Conservation (phyloP, 2,113 vertebrate genomes). For the Anolis carolinensis region DNA sequence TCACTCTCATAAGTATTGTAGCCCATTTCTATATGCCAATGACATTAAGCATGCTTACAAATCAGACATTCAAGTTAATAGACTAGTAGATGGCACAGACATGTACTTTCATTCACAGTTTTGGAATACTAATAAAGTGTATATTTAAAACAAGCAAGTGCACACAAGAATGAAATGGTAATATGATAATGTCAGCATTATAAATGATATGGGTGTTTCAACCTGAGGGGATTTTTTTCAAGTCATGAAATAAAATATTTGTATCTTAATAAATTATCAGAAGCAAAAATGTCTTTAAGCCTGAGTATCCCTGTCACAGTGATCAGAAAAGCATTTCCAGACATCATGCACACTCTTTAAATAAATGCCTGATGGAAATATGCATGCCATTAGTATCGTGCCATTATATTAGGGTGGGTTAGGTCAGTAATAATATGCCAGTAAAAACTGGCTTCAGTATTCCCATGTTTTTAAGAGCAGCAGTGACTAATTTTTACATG, state of each 20-base stretch:
- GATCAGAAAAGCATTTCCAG: background rate
- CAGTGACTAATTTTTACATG: background rate
- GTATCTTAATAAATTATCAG: background rate
- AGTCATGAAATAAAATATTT: too few relatives aligned
- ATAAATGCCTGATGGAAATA: background rate
- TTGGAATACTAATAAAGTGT: background rate
- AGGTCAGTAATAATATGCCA: background rate
- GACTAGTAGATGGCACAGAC: background rate
- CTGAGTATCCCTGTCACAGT: background rate
- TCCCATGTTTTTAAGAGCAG: background rate
- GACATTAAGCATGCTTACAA: background rate
- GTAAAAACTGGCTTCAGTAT: background rate
- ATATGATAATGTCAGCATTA: background rate
- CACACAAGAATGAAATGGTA: background rate
- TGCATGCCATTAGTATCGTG: background rate
- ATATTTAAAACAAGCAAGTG: background rate
- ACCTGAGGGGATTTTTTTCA: too few relatives aligned
- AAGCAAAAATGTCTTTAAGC: background rate
- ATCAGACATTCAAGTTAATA: background rate
- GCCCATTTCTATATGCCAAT: background rate
- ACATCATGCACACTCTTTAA: background rate
- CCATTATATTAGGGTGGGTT: background rate
- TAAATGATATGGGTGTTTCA: background rate
- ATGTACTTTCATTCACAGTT: background rate
- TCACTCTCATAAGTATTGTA: conserved; percentile 39